Percentiles rank a stretch among this genome's conserved stretches.
phyloP scores from a whole-genome alignment of 2,113 vertebrate genomes.

The Phoenicopterus ruber region DNA sequence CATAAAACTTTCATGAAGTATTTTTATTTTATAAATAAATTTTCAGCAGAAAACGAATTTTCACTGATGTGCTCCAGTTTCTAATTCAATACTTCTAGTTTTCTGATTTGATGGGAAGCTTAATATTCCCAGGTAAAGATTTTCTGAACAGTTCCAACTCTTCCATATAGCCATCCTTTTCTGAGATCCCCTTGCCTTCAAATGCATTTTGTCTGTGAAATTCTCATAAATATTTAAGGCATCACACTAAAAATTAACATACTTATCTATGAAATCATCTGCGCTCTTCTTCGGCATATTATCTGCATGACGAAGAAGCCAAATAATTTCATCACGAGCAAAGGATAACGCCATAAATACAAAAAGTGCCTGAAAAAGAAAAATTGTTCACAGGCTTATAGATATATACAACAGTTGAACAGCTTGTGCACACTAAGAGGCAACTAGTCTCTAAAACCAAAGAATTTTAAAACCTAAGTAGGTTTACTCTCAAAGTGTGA shows the following conservation, averaged over 20 bases:
- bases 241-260: conserved; percentile 42
- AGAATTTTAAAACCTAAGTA: neutral
- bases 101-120: neutral
- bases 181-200: neutral
- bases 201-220: neutral
- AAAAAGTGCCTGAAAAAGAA: conserved; percentile 86
- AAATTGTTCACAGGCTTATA: neutral
- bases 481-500: neutral
- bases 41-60: neutral
- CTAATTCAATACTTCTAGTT: neutral
- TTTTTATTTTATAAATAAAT: neutral
- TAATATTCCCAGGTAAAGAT: neutral
- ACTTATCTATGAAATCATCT: conserved; percentile 99
- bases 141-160: neutral
- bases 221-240: neutral
- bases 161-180: neutral
- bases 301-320: conserved; percentile 97
- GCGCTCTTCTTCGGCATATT: conserved; percentile 99
- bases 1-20: neutral
- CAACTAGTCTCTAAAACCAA: neutral
- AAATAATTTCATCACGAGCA: conserved; percentile 97
- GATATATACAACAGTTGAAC: neutral
- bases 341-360: conserved; percentile 99
- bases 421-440: neutral
- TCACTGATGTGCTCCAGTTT: neutral